Evolutionary conservation across 2,888 invertebrate genomes (phyloP), one percentile per base, ranked within the genome.

Genomic region (Callosobruchus maculatus): DNA sequence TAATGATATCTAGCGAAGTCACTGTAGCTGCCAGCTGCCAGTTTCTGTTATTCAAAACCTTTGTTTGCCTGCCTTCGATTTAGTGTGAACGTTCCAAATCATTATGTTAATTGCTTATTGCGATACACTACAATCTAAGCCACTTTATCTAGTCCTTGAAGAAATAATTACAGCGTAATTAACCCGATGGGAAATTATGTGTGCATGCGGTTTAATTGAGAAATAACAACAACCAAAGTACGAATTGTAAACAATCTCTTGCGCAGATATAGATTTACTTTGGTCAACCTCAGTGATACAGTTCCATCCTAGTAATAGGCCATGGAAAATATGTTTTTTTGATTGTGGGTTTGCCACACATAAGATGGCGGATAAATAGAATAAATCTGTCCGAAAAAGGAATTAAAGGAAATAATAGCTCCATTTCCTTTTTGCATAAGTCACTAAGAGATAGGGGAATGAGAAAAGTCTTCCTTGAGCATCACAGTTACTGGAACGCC

Each of bases 31-130:
- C n/a, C n/a, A n/a, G n/a, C n/a, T n/a, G n/a, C n/a, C n/a, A n/a
- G n/a, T n/a, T n/a, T n/a, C n/a, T n/a, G n/a, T n/a, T n/a, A n/a
- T n/a, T n/a, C n/a, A n/a, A n/a, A n/a, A n/a, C n/a, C n/a, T n/a
- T n/a, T n/a, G n/a, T n/a, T n/a, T n/a, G n/a, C n/a, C n/a, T n/a
- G n/a, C n/a, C n/a, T n/a, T n/a, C n/a, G n/a, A n/a, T n/a, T n/a
- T n/a, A n/a, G n/a, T n/a, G n/a, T n/a, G 26, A 26, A 26, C 26
- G 7, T 4, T 4, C 7, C 26, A 26, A 26, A 26, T 7, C 26
- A 75, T 75, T 74, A 69, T 69, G 71, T 74, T 67, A 69, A 71
- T 74, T 71, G n/a, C n/a, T 74, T 66, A 74, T 74, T 74, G 71
- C 67, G 69, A 66, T 71, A 71, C 74, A 71, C 74, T 74, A 71